A percentile compares a stretch with the other conserved stretches of the same genome.
These are phyloP conservation scores for Drosophila multiciliata DNA, from an alignment of 2,888 invertebrate genomes.

Conservation along the genomic window DNA sequence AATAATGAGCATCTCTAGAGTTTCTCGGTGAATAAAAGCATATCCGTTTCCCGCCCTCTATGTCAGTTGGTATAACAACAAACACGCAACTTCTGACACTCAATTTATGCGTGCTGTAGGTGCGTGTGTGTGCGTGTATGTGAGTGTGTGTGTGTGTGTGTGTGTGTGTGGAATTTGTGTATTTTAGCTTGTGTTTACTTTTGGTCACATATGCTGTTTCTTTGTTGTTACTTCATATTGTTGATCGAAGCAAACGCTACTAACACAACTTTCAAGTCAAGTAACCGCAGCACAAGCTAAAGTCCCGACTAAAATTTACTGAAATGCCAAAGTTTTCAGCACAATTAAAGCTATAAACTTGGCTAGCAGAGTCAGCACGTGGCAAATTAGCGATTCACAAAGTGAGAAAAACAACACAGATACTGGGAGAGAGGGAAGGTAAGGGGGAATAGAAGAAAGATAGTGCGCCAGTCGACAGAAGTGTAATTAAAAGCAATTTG, in stretches of 20 bases:
- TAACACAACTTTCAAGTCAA: constrained; percentile 2
- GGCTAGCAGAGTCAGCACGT: constrained; percentile 60
- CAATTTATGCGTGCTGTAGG: constrained; percentile 28
- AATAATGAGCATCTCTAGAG: background rate
- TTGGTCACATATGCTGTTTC: constrained; percentile 64
- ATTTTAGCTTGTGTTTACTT: constrained; percentile 27
- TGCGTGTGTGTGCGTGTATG: background rate
- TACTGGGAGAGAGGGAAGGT: background rate
- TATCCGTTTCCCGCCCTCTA: constrained; percentile 7
- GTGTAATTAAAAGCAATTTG: constrained; percentile 66
- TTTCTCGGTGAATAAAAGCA: background rate
- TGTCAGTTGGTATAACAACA: constrained; percentile 24
- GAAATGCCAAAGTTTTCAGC: constrained; percentile 68
- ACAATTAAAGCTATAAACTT: constrained; percentile 68
- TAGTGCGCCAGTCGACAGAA: background rate
- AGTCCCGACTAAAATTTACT: constrained; percentile 55
- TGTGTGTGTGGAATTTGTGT: background rate
- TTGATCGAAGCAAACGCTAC: constrained; percentile 24
- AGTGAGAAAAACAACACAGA: background rate
- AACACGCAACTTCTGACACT: constrained; percentile 42
- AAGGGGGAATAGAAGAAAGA: background rate
- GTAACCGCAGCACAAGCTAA: constrained; percentile 3
- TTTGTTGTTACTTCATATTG: constrained; percentile 25
- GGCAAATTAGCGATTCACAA: constrained; percentile 51
- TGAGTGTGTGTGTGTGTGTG: background rate